Percentiles rank a stretch among this genome's conserved stretches.
Evolutionary conservation across 2,888 invertebrate genomes (phyloP).

Genomic region (Drosophila macrospina): DNA sequence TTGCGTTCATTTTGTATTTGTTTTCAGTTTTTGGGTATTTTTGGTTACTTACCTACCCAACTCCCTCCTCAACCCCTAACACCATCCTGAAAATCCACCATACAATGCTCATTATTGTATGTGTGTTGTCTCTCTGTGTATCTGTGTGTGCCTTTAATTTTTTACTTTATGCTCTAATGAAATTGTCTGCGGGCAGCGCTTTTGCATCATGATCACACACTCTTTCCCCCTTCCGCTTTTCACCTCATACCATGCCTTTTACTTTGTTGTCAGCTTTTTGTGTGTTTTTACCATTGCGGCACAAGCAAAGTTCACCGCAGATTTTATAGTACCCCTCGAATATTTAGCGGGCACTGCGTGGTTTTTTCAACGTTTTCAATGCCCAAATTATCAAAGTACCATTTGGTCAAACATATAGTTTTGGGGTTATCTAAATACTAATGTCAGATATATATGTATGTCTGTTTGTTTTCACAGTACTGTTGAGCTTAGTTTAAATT

Average conservation of each 20-base stretch:
- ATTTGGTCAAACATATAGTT: slow-evolving; percentile 16
- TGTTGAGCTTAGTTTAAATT: neutral
- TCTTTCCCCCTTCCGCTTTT: neutral
- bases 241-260: neutral
- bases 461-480: neutral
- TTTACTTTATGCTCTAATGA: slow-evolving; percentile 68
- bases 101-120: slow-evolving; percentile 47
- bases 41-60: slow-evolving; percentile 46
- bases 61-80: neutral
- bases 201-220: slow-evolving; percentile 24
- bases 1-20: slow-evolving; percentile 50
- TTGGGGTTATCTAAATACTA: slow-evolving; percentile 1
- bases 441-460: neutral
- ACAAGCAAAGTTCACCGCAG: slow-evolving; percentile 56
- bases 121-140: slow-evolving; percentile 28
- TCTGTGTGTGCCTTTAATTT: slow-evolving; percentile 56
- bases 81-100: neutral
- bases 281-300: slow-evolving; percentile 56
- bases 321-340: slow-evolving; percentile 56
- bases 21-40: slow-evolving; percentile 60
- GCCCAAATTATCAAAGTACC: slow-evolving; percentile 35
- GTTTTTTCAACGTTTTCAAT: slow-evolving; percentile 8
- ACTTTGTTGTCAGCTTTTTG: slow-evolving; percentile 37
- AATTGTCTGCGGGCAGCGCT: slow-evolving; percentile 76
- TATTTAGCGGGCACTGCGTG: slow-evolving; percentile 40